These are phyloP conservation scores for Trichopria drosophilae DNA, from an alignment of 2,888 invertebrate genomes.

Conservation along the genomic window DNA sequence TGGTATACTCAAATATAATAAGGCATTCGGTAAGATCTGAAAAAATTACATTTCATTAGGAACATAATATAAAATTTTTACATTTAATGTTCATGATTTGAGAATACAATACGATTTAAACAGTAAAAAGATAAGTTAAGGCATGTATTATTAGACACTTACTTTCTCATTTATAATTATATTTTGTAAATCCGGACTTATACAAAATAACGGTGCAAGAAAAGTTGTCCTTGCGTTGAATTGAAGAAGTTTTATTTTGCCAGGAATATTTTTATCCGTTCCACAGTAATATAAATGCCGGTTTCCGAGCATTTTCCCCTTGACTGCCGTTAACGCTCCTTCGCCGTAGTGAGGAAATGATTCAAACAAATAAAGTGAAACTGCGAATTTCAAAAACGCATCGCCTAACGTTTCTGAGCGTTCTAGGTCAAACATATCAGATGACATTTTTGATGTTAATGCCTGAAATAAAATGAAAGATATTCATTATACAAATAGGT, in stretches of 20 bases:
- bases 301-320: conserved; percentile 76
- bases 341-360: conserved; percentile 72
- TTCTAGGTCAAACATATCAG: conserved; percentile 80
- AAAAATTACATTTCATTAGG: conserved; percentile 25
- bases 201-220: conserved; percentile 76
- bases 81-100: not conserved
- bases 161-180: conserved; percentile 54
- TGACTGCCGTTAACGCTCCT: conserved; percentile 76
- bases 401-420: conserved; percentile 87
- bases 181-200: conserved; percentile 61
- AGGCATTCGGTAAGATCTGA: conserved; percentile 59
- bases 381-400: conserved; percentile 80
- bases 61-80: conserved; percentile 1
- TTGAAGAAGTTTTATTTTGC: conserved; percentile 66
- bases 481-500: not conserved
- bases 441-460: conserved; percentile 71
- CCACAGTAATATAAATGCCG: conserved; percentile 82
- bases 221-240: conserved; percentile 74
- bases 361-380: conserved; percentile 73
- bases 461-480: conserved; percentile 57
- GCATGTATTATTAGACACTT: conserved; percentile 20
- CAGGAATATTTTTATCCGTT: conserved; percentile 49
- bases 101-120: no score
- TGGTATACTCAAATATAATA: conserved; percentile 60
- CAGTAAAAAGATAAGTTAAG: no score